Evolutionary conservation across 2,888 invertebrate genomes (phyloP).

Genomic region (Tiphia femorata): DNA sequence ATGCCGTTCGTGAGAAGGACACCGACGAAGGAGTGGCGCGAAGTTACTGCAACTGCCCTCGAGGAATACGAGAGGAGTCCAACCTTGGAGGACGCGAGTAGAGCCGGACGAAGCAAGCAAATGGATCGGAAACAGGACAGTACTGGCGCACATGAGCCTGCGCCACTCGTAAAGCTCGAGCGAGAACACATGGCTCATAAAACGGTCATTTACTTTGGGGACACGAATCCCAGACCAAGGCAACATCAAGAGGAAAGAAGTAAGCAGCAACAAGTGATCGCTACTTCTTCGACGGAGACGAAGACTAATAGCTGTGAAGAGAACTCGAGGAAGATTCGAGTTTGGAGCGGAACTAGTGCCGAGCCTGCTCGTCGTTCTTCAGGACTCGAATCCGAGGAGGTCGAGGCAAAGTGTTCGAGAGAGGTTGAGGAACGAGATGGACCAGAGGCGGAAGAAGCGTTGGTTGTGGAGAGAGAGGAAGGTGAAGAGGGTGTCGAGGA

Average conservation of each 20-base stretch:
- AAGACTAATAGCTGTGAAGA: too few species aligned
- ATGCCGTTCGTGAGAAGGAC: conserved; percentile 54
- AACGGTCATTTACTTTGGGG: conserved; percentile 82
- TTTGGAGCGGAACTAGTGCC: background rate
- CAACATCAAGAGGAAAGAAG: too few species aligned
- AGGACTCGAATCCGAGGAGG: background rate
- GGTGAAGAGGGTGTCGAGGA: conserved; percentile 7
- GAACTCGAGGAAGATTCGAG: background rate
- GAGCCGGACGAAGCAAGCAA: background rate
- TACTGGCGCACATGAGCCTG: background rate
- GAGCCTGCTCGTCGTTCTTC: too few species aligned
- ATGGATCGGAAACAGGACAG: background rate
- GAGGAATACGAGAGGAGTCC: conserved; percentile 47
- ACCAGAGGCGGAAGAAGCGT: background rate
- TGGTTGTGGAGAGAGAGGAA: conserved; percentile 1
- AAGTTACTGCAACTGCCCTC: conserved; percentile 30
- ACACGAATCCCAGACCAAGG: conserved; percentile 71
- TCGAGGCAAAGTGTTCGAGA: background rate
- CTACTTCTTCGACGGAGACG: too few species aligned
- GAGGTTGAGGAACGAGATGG: background rate
- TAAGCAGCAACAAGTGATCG: too few species aligned
- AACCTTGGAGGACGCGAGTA: conserved; percentile 46
- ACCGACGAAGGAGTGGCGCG: conserved; percentile 57
- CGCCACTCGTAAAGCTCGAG: conserved; percentile 2
- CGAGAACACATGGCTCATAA: conserved; percentile 71